Conservation (phyloP, 1,140 invertebrate species). For the Sycobia sp. region DNA sequence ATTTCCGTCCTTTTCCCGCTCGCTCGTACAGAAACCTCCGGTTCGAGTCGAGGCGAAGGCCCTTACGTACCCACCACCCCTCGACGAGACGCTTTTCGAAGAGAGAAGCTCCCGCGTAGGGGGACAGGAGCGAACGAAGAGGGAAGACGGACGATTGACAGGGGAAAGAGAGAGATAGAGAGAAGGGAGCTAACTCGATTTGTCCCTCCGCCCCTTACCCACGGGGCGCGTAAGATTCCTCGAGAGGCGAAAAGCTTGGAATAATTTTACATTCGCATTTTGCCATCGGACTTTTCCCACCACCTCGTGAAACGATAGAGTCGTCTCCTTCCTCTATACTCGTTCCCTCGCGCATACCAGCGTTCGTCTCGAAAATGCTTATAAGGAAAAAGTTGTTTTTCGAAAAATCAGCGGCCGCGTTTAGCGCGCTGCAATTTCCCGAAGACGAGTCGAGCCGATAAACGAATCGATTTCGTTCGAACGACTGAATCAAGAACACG, state of each 20-base stretch:
- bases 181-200: conserved; percentile 42
- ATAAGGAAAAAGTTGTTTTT: conserved; percentile 31
- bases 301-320: conserved; percentile 29
- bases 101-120: neutral
- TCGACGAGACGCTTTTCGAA: conserved; percentile 4
- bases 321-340: conserved; percentile 13
- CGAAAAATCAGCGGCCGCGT: conserved; percentile 30
- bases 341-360: conserved; percentile 1
- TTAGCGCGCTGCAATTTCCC: conserved; percentile 27
- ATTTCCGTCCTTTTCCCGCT: conserved; percentile 15
- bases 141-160: neutral
- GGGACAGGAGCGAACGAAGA: neutral
- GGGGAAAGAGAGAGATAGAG: neutral
- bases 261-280: conserved; percentile 43
- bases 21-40: conserved; percentile 15
- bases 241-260: conserved; percentile 40
- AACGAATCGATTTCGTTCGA: too few relatives aligned
- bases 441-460: conserved; percentile 21
- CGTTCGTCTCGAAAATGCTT: conserved; percentile 26
- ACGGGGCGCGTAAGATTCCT: conserved; percentile 41
- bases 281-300: conserved; percentile 37
- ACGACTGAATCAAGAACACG: too few relatives aligned
- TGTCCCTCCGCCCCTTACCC: too few relatives aligned
- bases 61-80: neutral
- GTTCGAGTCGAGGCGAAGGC: too few relatives aligned